phyloP scores from a whole-genome alignment of 1,140 invertebrate genomes.

The Eriosoma lanigerum region DNA sequence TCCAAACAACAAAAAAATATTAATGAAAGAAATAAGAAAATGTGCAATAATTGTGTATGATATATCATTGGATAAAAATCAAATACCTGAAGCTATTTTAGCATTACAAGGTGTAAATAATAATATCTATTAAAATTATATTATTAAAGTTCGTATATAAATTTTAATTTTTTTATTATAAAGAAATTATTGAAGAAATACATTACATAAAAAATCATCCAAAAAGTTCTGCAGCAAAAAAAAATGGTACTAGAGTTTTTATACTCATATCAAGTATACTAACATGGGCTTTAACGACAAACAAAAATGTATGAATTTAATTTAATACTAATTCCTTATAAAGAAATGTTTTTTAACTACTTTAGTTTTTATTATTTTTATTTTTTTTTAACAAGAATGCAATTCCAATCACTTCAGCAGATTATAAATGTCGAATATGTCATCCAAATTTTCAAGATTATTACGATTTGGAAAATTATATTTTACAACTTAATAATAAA shows the following conservation, averaged over 20 bases:
- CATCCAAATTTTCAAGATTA: slow-evolving; percentile 26
- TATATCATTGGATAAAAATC: slow-evolving; percentile 11
- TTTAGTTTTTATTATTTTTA: neutral
- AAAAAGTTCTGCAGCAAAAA: slow-evolving; percentile 4
- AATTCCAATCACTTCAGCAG: slow-evolving; percentile 7
- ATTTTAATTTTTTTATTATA: neutral
- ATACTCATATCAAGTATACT: slow-evolving; percentile 44
- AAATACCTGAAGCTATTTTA: slow-evolving; percentile 28
- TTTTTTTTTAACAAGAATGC: neutral
- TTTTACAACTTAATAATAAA: slow-evolving; percentile 25
- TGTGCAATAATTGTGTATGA: slow-evolving; percentile 39
- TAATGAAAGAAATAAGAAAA: slow-evolving; percentile 44
- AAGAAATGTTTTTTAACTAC: neutral
- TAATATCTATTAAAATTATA: neutral
- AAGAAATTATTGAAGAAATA: slow-evolving; percentile 37
- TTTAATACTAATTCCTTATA: neutral
- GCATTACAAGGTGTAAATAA: slow-evolving; percentile 26
- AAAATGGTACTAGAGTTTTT: slow-evolving; percentile 27
- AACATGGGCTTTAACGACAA: slow-evolving; percentile 37
- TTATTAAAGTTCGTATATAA: neutral
- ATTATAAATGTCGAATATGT: slow-evolving; percentile 35
- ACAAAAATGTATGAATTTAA: neutral
- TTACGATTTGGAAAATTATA: slow-evolving; percentile 37
- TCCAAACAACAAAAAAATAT: slow-evolving; percentile 18
- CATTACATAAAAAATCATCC: slow-evolving; percentile 30